Base-by-base conservation (phyloP, 2,888 invertebrate species). In the Melinaea marsaeus region DNA sequence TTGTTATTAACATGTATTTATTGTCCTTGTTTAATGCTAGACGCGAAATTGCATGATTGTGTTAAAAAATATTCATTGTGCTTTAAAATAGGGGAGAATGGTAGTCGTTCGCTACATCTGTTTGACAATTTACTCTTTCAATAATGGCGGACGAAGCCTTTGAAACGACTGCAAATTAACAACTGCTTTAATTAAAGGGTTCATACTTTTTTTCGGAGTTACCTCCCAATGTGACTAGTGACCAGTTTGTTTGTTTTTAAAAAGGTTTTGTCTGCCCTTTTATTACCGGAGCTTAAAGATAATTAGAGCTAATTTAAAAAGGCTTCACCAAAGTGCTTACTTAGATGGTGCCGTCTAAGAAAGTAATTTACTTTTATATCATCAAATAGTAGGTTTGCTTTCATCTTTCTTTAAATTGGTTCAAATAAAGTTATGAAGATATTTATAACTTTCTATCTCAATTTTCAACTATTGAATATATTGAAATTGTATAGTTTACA, bases 101-200 rank as follows among this genome's bases (percentile, higher is more conserved):
- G 71, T 79, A 84, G 87, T 81, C 88, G 85, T 89, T 89, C 76
- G 77, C 73, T 80, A 83, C 89, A 89, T 85, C 89, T 89, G 90
- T 85, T 87, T 87, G 88, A 88, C 88, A 88, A 89, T 88, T 89
- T 88, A 89, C 89, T 90, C 86, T 85, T 88, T 88, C 88, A 89
- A 89, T 90, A 89, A 89, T 88, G 84, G 88, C 82, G 79, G 81
- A 73, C 79, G 77, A 73, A 79, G 88, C 86, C 86, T 87, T 86
- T 86, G 86, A 88, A 87, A 86, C 81, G 88, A 84, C 84, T 80
- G 85, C 82, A 82, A 89, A 89, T 89, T 88, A 89, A 87, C 88
- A 84, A 76, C 81, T 71, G 74, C 83, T 84, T 79, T 86, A 88
- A 89, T 90, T 88, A 89, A 88, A 84, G 88, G 84, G 81, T 84